Base-by-base conservation (phyloP, 2,888 invertebrate species). In the Rhogogaster chlorosoma region DNA sequence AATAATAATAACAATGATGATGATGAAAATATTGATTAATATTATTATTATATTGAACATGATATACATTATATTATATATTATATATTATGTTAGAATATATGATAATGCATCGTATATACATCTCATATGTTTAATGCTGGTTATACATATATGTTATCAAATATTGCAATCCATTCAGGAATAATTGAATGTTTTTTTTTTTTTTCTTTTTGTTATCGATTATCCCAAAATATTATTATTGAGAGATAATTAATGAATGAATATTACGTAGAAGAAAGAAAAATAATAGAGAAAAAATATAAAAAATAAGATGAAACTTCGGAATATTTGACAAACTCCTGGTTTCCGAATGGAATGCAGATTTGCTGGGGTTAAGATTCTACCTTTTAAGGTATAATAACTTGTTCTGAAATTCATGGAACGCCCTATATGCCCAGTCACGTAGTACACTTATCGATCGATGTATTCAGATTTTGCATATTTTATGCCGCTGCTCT, bases 351-450 rank as follows among this genome's bases (percentile, higher is more conserved):
- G 22, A 22, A 64, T 64, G 64, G 29, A 64, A 64, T 26, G 64
- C 64, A 64, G 26, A 9, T 29, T 15, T 64, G 64, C 64, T 26
- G 64, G 64, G 64, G 64, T 64, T 64, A 64, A 64, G 64, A 64
- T 64, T 15, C 6, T 49, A n/a, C 18, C 18, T 49, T 15, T 15
- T n/a, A 1, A 49, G 45, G 45, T 45, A 45, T 49, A 49, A 49
- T 49, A 6, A n/a, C 18, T n/a, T 6, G 18, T 49, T 49, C 18
- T 18, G 18, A 49, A 49, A 49, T 49, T 49, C 49, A 18, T 49
- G 6, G 49, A 49, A 49, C 49, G 5, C 18, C 4, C 49, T 6
- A 10, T 18, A n/a, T 18, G 49, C 18, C 49, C 18, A 49, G 49
- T 18, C 49, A 49, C 49, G 49, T 49, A 45, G 49, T 49, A 45